Base-by-base conservation (phyloP, 2,113 vertebrate species). In the Brachyistius frenatus region DNA sequence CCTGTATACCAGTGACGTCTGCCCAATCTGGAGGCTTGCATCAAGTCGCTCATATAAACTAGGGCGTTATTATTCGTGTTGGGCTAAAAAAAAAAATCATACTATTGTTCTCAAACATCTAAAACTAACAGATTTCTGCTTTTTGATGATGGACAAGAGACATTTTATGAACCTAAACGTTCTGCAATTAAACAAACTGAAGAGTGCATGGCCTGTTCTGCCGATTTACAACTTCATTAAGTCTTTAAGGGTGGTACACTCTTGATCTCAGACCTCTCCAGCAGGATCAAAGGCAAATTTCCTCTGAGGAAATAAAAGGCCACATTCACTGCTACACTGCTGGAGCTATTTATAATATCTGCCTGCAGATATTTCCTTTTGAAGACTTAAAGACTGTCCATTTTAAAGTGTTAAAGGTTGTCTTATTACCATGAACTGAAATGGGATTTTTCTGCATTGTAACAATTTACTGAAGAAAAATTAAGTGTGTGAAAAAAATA, bases 401-500 rank as follows among this genome's bases (percentile, higher is more conserved):
- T 65, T 76, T 70, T 46, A 70, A 32, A 52, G 61, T 35, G 46
- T 37, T 60, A 50, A 36, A 66, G 1, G 33, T 57, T 41, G 15
- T 52, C 55, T 64, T 55, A 71, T 57, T 52, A 65, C 60, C 61
- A 10, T 70, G 10, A 83, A 79, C 50, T 65, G 9, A 73, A 75
- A 73, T 76, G 67, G 63, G 37, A 65, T 67, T 84, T 76, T 60
- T 54, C 5, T 10, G 7, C 1, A 31, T 56, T 72, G 58, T 71
- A 74, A 86, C 13, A 63, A 64, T 80, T 78, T 73, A 75, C 32
- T 78, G 7, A 57, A 36, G 36, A 68, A 56, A 41, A 68, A 68
- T 23, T 66, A 23, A 53, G 69, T 70, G 36, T 15, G 16, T 47
- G 49, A 49, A 37, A 71, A 73, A 30, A 39, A 73, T 37, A 32